phyloP scores from a whole-genome alignment of 2,797 vertebrate species.

The Enteromius mattozi region DNA sequence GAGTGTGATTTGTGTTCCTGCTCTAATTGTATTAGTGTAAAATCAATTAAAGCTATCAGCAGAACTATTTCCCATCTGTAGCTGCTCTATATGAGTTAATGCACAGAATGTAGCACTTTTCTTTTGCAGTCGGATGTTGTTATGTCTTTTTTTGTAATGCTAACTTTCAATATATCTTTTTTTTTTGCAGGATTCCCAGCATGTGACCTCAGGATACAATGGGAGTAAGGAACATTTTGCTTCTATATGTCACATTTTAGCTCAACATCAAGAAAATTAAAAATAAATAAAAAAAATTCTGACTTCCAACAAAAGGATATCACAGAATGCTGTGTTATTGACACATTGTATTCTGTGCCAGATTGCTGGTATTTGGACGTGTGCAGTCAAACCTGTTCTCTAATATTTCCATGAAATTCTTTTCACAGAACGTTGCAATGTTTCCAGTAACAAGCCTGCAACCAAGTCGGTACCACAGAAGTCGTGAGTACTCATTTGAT shows the following conservation, averaged over 20 bases:
- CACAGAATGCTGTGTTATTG: not conserved
- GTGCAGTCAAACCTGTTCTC: constrained; percentile 69
- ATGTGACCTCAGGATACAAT: constrained; percentile 91
- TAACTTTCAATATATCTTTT: constrained; percentile 62
- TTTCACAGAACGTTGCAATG: constrained; percentile 90
- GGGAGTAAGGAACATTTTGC: constrained; percentile 84
- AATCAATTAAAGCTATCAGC: constrained; percentile 74
- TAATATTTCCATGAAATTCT: constrained; percentile 73
- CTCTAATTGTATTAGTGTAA: constrained; percentile 69
- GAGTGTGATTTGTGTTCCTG: constrained; percentile 55
- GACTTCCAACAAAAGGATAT: not conserved
- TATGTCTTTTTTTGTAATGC: not conserved
- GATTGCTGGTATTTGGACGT: constrained; percentile 70
- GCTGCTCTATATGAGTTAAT: constrained; percentile 45
- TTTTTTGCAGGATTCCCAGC: constrained; percentile 88
- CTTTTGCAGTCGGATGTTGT: not conserved
- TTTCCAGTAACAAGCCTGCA: constrained; percentile 87
- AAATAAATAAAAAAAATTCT: constrained; percentile 51
- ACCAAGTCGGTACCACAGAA: constrained; percentile 91
- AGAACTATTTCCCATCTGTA: constrained; percentile 58
- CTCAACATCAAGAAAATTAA: not conserved
- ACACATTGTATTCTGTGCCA: constrained; percentile 61
- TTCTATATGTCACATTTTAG: not conserved
- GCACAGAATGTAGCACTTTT: constrained; percentile 25
- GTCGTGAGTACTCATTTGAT: constrained; percentile 86